Evolutionary conservation across 2,888 invertebrate species (phyloP), one percentile per base, ranked within the genome.

Genomic region (Anticlea derivata): DNA sequence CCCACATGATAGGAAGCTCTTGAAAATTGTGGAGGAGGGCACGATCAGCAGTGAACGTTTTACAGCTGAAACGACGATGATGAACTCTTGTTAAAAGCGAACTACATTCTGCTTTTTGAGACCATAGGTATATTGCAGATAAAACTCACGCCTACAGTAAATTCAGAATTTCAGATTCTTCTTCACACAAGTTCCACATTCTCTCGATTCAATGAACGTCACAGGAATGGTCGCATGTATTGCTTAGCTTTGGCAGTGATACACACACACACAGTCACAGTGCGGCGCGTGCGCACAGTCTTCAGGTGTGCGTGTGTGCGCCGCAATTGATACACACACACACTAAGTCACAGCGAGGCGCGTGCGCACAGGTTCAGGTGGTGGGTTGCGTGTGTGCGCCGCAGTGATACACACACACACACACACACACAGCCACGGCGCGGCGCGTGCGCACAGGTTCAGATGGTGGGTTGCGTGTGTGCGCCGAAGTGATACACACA

Each of bases 171-270:
- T n/a, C n/a, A n/a, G n/a, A n/a, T n/a, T n/a, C n/a, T n/a, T n/a
- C 24, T 38, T 26, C 22, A 23, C 11, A 8, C 12, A 10, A 7
- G 20, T 40, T 10, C 12, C 37, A 23, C 13, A n/a, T 37, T 5
- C 1, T 10, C 5, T 27, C 4, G 12, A 27, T 12, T 5, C 5
- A 35, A 11, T 7, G 5, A 12, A 52, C 46, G 24, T 20, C 49
- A 45, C 39, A 44, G 52, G 44, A 50, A 53, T 40, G 39, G 46
- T 52, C 22, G 17, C 50, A 52, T 63, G 45, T 70, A 72, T 70
- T 68, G 68, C 67, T 70, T 63, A 55, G 59, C 55, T 65, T 68
- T 67, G 72, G 69, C 70, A 71, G 73, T 71, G 70, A 37, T 43
- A 43, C 43, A 50, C 11, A 22, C 11, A 35, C 35, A 38, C 45